phyloP scores from a whole-genome alignment of 2,888 invertebrate genomes.

The Himalopsyche japonica region DNA sequence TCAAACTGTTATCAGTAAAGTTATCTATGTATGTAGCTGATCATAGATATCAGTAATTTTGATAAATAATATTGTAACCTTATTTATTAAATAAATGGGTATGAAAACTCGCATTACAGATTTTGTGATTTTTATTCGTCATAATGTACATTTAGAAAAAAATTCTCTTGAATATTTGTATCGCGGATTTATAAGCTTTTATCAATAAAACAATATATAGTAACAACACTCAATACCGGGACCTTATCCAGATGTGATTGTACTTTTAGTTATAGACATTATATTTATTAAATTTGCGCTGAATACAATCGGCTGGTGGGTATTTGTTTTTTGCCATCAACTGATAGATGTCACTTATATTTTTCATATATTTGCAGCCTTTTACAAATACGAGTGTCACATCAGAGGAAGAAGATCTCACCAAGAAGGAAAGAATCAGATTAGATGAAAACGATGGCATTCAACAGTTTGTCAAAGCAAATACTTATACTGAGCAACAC shows the following conservation, averaged over 20 bases:
- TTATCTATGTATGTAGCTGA: not conserved
- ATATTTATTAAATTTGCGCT: no score
- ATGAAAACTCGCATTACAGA: not conserved
- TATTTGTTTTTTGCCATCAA: no score
- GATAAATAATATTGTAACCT: no score
- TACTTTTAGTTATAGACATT: no score
- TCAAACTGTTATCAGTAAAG: not conserved
- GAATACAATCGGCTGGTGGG: no score
- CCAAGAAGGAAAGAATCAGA: constrained; percentile 66
- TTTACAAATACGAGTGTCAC: constrained; percentile 73
- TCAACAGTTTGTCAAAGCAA: constrained; percentile 42
- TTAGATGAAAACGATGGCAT: constrained; percentile 67
- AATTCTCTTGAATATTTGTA: no score
- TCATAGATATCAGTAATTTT: not conserved
- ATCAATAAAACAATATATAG: no score
- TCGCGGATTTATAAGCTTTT: no score
- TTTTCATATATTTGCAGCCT: constrained; percentile 54
- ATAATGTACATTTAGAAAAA: no score
- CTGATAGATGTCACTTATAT: not conserved
- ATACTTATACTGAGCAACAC: constrained; percentile 17
- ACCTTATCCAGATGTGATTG: no score
- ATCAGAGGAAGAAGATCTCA: constrained; percentile 79
- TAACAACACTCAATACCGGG: no score
- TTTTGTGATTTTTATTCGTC: no score
- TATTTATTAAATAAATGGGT: not conserved